Conservation (phyloP, 1,140 invertebrate species). For the Metopolophium dirhodum region DNA sequence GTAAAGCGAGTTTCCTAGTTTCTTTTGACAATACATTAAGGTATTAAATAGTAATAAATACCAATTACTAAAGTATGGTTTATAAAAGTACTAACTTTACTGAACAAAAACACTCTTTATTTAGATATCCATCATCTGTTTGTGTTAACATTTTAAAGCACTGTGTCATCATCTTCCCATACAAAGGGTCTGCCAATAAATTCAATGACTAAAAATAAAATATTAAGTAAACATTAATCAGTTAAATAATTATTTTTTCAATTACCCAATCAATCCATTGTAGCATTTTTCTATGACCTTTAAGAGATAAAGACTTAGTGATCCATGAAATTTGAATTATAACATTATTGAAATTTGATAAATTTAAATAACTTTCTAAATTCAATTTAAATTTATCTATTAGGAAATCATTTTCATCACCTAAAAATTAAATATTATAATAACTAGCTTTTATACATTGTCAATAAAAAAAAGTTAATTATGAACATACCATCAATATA, state of each 20-base stretch:
- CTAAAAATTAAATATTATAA: not conserved
- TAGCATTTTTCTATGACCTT: conserved; percentile 55
- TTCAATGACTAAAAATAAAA: conserved; percentile 29
- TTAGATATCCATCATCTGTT: conserved; percentile 48
- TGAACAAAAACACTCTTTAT: conserved; percentile 50
- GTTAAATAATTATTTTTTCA: not conserved
- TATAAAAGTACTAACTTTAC: conserved; percentile 27
- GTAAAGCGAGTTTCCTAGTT: too few relatives aligned
- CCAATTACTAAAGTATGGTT: not conserved
- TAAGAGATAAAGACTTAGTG: conserved; percentile 50
- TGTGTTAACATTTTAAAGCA: conserved; percentile 46
- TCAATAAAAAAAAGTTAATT: not conserved
- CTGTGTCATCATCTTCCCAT: not conserved
- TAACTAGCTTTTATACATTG: not conserved
- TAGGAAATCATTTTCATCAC: not conserved
- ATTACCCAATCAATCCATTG: conserved; percentile 52
- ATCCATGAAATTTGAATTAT: conserved; percentile 51
- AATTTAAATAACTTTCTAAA: conserved; percentile 38
- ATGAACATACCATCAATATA: conserved; percentile 45
- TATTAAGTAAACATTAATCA: not conserved
- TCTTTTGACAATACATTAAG: not conserved
- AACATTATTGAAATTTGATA: conserved; percentile 22
- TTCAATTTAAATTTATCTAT: conserved; percentile 31
- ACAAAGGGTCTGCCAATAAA: conserved; percentile 27
- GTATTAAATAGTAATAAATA: not conserved